Base-by-base conservation (phyloP, 2,797 vertebrate genomes). In the Mus spretus region DNA sequence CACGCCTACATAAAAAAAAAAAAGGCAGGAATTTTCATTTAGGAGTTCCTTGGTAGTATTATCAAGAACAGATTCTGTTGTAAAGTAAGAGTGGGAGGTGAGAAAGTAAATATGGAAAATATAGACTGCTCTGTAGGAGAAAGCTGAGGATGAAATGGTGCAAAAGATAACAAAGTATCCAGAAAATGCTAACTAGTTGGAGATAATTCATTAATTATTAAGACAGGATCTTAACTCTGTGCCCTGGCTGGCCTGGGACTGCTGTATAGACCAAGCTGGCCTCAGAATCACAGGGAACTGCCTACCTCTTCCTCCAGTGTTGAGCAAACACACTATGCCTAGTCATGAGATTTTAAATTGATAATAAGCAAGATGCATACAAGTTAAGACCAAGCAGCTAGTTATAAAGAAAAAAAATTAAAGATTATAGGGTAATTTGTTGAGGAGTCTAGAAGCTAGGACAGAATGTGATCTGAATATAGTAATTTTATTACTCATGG, bases 391-490 rank as follows among this genome's bases (percentile, higher is more conserved):
- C 82, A 53, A 93, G 63, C 65, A 80, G 72, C 40, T 53, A 28
- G 40, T 50, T 77, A 24, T 31, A 34, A 80, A 57, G 81, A 87
- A 82, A 93, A 93, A 34, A 90, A 74, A 47, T 31, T 40, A 31
- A 84, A 90, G 34, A 37, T 88, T 67, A 90, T 8, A 70, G 17
- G 13, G 61, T 70, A 22, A 72, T 90, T 94, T 50, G 55, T 78
- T n/a, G 26, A 89, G 37, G 57, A 83, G 20, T 77, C 22, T 53
- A 70, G 67, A 92, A 96, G 44, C 37, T 44, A 92, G 70, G 28
- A 92, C 83, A 91, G 22, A n/a, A n/a, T 37, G 26, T 74, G n/a
- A 78, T 40, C 50, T 67, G 63, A 63, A 59, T 65, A 79, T 9
- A 95, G 40, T 79, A 28, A 63, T 57, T 74, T 2, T 15, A 26